phyloP scores from a whole-genome alignment of 2,888 invertebrate genomes.

The Pyralis farinalis region DNA sequence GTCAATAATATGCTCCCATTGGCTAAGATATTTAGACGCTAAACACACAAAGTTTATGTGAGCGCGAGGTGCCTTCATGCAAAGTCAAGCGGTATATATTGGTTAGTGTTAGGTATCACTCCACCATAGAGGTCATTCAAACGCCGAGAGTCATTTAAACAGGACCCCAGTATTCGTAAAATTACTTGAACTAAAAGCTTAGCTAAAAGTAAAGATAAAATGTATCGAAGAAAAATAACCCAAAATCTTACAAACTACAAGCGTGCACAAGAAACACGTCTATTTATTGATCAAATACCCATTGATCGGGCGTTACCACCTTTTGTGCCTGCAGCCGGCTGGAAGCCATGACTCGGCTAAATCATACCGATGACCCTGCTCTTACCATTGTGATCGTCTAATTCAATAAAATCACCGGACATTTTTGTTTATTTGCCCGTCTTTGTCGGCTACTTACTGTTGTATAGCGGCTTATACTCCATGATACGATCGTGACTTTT shows the following conservation, averaged over 20 bases:
- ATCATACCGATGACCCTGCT: conserved; percentile 40
- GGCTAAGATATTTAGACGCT: no score
- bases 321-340: conserved; percentile 58
- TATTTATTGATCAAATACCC: conserved; percentile 75
- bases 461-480: conserved; percentile 57
- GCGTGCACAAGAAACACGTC: conserved; percentile 39
- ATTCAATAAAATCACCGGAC: conserved; percentile 78
- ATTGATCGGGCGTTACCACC: conserved; percentile 77
- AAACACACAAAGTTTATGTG: no score
- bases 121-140: no score
- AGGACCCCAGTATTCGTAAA: no score
- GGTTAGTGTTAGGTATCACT: no score
- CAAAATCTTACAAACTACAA: conserved; percentile 1
- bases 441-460: conserved; percentile 63
- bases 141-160: no score
- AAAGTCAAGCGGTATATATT: no score
- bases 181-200: no score
- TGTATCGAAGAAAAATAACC: not conserved
- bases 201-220: no score
- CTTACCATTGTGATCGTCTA: conserved; percentile 72
- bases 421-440: conserved; percentile 75
- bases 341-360: conserved; percentile 68
- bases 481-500: conserved; percentile 59
- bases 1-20: no score
- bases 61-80: no score